A percentile compares a stretch with the other conserved stretches of the same genome.
Conservation (phyloP, 2,113 vertebrate genomes). For the Micromys minutus region DNA sequence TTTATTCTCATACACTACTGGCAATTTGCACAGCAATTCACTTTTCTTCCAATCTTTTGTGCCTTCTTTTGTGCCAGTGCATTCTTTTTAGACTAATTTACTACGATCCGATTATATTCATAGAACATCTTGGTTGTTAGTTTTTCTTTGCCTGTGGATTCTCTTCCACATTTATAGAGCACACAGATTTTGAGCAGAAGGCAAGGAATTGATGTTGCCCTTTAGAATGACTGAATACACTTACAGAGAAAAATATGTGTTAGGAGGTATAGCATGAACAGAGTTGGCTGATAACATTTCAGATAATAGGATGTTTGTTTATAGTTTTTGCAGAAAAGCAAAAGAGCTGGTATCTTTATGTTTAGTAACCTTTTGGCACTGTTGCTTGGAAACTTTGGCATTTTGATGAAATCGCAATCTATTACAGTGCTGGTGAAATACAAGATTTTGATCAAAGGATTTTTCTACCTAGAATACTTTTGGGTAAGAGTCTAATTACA, state of each 20-base stretch:
- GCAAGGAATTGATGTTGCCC: slow-evolving; percentile 66
- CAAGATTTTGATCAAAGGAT: slow-evolving; percentile 31
- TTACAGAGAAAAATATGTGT: slow-evolving; percentile 60
- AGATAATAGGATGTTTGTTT: slow-evolving; percentile 62
- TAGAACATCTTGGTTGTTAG: slow-evolving; percentile 39
- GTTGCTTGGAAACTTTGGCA: slow-evolving; percentile 55
- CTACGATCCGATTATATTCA: slow-evolving; percentile 13
- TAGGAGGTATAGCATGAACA: slow-evolving; percentile 19
- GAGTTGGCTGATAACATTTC: slow-evolving; percentile 54
- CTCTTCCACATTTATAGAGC: slow-evolving; percentile 54
- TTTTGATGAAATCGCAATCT: slow-evolving; percentile 64
- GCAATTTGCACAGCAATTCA: background rate
- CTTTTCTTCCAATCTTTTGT: background rate
- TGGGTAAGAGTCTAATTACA: background rate
- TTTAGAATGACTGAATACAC: slow-evolving; percentile 63
- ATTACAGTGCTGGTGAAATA: slow-evolving; percentile 57
- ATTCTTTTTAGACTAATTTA: slow-evolving; percentile 25
- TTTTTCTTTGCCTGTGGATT: slow-evolving; percentile 40
- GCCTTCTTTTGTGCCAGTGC: background rate
- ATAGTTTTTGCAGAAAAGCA: slow-evolving; percentile 56
- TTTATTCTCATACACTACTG: slow-evolving; percentile 21
- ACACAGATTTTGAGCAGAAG: slow-evolving; percentile 66
- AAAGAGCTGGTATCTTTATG: slow-evolving; percentile 46
- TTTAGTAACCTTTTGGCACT: slow-evolving; percentile 66
- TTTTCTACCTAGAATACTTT: slow-evolving; percentile 62